phyloP scores from a whole-genome alignment of 2,888 invertebrate species.

The Pharmacophagus antenor region DNA sequence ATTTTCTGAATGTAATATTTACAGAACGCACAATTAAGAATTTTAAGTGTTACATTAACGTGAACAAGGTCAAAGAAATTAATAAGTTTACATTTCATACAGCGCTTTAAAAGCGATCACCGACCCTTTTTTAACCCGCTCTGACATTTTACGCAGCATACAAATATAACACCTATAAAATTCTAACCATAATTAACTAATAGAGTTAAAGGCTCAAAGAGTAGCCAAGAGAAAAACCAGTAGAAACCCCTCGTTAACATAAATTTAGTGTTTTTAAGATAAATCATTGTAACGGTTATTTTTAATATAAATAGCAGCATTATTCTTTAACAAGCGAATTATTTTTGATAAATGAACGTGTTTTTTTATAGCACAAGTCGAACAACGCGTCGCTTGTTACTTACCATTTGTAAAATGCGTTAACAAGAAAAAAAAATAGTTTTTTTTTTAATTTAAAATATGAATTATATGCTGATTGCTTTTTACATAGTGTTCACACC shows the following conservation, averaged over 20 bases:
- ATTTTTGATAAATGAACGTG: not conserved
- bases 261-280: too few relatives aligned
- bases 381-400: not conserved
- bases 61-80: not conserved
- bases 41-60: not conserved
- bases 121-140: too few relatives aligned
- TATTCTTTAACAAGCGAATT: slow-evolving; percentile 6
- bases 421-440: not conserved
- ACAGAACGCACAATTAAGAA: too few relatives aligned
- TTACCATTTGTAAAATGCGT: not conserved
- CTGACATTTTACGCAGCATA: not conserved
- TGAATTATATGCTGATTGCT: not conserved
- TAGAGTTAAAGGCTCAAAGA: too few relatives aligned
- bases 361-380: slow-evolving; percentile 3
- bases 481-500: too few relatives aligned
- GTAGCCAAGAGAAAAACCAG: too few relatives aligned
- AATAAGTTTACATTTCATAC: not conserved
- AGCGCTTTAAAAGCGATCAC: too few relatives aligned
- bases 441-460: not conserved
- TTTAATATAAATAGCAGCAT: not conserved
- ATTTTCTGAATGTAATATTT: too few relatives aligned
- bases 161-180: not conserved
- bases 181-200: not conserved
- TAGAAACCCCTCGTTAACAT: too few relatives aligned
- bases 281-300: too few relatives aligned